Conservation (phyloP, 2,797 vertebrate genomes). For the Arnoldichthys spilopterus region DNA sequence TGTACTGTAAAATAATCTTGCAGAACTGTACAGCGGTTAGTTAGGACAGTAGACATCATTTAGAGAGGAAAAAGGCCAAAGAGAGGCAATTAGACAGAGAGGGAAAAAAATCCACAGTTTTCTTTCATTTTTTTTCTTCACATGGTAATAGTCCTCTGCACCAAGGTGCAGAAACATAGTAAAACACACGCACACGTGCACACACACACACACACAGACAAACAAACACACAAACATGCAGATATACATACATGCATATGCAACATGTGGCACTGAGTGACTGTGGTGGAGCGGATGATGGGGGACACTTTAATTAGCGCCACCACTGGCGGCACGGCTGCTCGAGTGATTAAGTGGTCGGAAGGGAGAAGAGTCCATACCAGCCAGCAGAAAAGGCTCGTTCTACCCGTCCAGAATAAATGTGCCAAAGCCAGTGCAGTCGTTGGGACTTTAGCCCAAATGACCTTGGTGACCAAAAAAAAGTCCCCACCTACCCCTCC, state of each 20-base stretch:
- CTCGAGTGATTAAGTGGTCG: conserved; percentile 68
- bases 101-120: conserved; percentile 81
- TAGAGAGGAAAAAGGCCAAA: conserved; percentile 67
- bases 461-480: conserved; percentile 58
- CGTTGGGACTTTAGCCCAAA: conserved; percentile 52
- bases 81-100: conserved; percentile 67
- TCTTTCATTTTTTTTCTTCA: conserved; percentile 66
- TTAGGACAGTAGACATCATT: conserved; percentile 72
- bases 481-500: conserved; percentile 52
- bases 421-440: conserved; percentile 61
- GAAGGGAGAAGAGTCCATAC: conserved; percentile 66
- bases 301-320: conserved; percentile 30
- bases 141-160: conserved; percentile 58
- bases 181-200: conserved; percentile 38
- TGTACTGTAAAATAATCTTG: conserved; percentile 68
- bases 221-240: conserved; percentile 57
- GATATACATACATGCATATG: conserved; percentile 22
- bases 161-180: conserved; percentile 54
- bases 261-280: conserved; percentile 34
- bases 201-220: conserved; percentile 51
- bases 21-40: conserved; percentile 74
- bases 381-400: conserved; percentile 80
- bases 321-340: conserved; percentile 51
- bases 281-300: conserved; percentile 22
- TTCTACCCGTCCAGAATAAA: conserved; percentile 69